Evolutionary conservation across 2,797 vertebrate species (phyloP).

Genomic region (Mus caroli): DNA sequence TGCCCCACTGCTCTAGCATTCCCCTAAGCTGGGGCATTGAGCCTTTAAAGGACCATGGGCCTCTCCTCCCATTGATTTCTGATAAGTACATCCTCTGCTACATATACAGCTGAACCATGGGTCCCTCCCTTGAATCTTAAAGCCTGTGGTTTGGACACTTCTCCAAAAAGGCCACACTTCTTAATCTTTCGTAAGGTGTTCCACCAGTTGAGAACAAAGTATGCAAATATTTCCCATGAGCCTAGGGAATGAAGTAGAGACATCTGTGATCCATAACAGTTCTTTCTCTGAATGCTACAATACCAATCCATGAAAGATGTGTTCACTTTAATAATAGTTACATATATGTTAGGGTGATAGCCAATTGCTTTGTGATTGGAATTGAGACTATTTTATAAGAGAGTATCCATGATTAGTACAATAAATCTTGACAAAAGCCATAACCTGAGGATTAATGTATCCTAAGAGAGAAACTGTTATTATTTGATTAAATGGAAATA

Average conservation of each 20-base stretch:
- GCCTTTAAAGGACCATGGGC: too few relatives aligned
- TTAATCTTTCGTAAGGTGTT: neutral
- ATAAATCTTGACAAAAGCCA: neutral
- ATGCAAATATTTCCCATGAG: neutral
- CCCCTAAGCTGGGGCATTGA: too few relatives aligned
- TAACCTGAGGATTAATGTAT: too few relatives aligned
- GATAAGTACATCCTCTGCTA: too few relatives aligned
- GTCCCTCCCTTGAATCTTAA: neutral
- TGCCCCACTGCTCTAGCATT: too few relatives aligned
- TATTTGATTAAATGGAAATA: neutral
- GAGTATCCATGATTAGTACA: too few relatives aligned
- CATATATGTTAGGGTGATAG: too few relatives aligned
- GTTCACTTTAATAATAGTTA: neutral
- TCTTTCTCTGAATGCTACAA: neutral
- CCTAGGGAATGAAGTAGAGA: neutral
- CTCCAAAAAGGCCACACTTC: neutral
- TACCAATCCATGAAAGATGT: neutral
- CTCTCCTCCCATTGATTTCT: too few relatives aligned
- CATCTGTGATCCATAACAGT: neutral
- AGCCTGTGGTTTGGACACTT: neutral
- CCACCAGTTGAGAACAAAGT: neutral
- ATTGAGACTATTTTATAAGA: too few relatives aligned
- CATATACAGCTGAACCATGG: too few relatives aligned
- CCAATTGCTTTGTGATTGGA: neutral
- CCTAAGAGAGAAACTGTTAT: neutral